Percentiles rank a stretch among this genome's conserved stretches.
Evolutionary conservation across 1,140 invertebrate genomes (phyloP).

Genomic region (Eriosoma lanigerum): DNA sequence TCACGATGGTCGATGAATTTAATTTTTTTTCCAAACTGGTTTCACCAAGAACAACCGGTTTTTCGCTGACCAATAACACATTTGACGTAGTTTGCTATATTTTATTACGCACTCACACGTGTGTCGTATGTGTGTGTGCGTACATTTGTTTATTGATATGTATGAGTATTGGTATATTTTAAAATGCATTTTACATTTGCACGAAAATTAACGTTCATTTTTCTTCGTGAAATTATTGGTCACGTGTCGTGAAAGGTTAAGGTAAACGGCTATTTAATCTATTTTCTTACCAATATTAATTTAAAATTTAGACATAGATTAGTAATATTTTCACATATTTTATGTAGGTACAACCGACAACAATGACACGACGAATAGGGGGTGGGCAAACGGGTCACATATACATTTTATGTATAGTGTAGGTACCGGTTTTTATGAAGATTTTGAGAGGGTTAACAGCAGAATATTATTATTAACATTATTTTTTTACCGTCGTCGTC

Average conservation of each 20-base stretch:
- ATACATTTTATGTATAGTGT: too few species aligned
- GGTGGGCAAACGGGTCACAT: not conserved
- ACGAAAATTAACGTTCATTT: too few species aligned
- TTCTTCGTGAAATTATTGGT: too few species aligned
- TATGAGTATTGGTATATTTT: too few species aligned
- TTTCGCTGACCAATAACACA: not conserved
- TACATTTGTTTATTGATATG: too few species aligned
- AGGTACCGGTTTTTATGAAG: not conserved
- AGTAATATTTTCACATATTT: not conserved
- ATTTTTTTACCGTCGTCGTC: not conserved
- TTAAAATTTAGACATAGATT: not conserved
- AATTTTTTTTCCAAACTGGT: conserved; percentile 1
- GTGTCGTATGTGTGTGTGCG: not conserved
- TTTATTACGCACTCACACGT: not conserved
- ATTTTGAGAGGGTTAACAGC: not conserved
- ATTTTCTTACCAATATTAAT: not conserved
- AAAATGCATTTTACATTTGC: too few species aligned
- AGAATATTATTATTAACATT: not conserved
- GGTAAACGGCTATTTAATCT: not conserved
- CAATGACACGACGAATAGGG: not conserved
- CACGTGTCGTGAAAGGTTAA: not conserved
- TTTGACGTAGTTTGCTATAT: not conserved
- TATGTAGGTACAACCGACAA: not conserved
- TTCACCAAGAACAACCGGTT: conserved; percentile 28
- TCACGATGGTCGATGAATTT: not conserved